Conservation (phyloP, 1,140 invertebrate genomes). For the Kradibia gibbosae region DNA sequence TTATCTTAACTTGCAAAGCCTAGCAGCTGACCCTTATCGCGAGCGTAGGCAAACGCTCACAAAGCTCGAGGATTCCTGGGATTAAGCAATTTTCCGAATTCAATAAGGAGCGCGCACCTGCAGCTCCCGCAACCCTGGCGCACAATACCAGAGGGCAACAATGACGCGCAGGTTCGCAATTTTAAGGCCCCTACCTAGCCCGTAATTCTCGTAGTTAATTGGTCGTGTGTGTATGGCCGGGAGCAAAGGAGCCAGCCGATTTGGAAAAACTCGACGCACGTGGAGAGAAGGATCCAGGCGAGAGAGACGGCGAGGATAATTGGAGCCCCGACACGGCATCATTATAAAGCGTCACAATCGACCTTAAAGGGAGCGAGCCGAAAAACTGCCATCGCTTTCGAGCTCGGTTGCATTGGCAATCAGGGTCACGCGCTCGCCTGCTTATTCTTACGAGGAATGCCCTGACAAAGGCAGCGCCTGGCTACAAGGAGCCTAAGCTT, state of each 20-base stretch:
- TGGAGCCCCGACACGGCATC: background rate
- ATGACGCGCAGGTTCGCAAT: conserved; percentile 5
- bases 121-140: background rate
- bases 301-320: background rate
- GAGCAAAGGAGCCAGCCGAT: background rate
- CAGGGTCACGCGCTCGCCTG: too few species aligned
- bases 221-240: conserved; percentile 2
- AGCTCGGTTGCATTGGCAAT: too few species aligned
- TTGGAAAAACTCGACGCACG: background rate
- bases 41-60: background rate
- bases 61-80: background rate
- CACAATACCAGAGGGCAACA: background rate
- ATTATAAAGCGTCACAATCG: background rate
- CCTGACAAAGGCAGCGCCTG: too few species aligned
- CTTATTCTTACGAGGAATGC: too few species aligned
- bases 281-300: background rate
- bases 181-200: background rate
- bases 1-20: background rate
- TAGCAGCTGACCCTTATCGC: background rate
- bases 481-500: too few species aligned
- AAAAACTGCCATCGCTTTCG: conserved; percentile 13
- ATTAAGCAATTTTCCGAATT: conserved; percentile 19
- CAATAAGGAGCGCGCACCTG: background rate
- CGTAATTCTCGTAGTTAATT: background rate
- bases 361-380: background rate